Evolutionary conservation across 2,113 vertebrate genomes (phyloP), one percentile per base, ranked within the genome.

Genomic region (Perca schrenkii): DNA sequence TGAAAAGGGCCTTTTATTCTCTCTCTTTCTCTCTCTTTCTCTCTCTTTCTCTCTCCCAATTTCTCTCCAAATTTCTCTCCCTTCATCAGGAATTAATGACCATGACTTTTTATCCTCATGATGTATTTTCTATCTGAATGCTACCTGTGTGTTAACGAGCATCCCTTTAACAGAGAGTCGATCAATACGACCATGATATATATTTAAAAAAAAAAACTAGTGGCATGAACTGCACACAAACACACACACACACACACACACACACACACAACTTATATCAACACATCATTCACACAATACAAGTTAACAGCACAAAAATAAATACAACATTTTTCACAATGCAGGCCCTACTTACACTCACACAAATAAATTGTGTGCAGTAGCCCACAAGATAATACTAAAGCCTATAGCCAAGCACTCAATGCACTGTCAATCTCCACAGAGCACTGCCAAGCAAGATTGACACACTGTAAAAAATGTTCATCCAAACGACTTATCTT

Each of bases 141-240:
- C 94, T 94, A 94, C 93, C 90, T 93, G 92, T 94, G 90, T 93
- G 92, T 93, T 92, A 94, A 94, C 90, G 81, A 95, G 94, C 92
- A 95, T 94, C 95, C 95, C 95, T 96, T 96, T 96, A 96, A 96
- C 85, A 83, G 90, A 92, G 93, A 87, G 92, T 94, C 77, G 88
- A 92, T 94, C 94, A 93, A 93, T 92, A 92, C 76, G 87, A 93
- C 88, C 87, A 85, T 49, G 34, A 90, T 86, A 63, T 74, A 34
- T 17, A 61, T 25, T 14, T 53, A 61, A 73, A 78, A 60, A 70
- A 65, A 84, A 81, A 85, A 86, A 88, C 80, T 91, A 90, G 89
- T 91, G 90, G 92, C 92, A 91, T 89, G 91, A 86, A 87, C 86
- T 49, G 74, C 80, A 54, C 57, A 80, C 62, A 75, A 58, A 82